Percentiles rank a stretch among this genome's conserved stretches.
phyloP scores from a whole-genome alignment of 1,140 invertebrate species.

The Caenorhabditis inopinata region DNA sequence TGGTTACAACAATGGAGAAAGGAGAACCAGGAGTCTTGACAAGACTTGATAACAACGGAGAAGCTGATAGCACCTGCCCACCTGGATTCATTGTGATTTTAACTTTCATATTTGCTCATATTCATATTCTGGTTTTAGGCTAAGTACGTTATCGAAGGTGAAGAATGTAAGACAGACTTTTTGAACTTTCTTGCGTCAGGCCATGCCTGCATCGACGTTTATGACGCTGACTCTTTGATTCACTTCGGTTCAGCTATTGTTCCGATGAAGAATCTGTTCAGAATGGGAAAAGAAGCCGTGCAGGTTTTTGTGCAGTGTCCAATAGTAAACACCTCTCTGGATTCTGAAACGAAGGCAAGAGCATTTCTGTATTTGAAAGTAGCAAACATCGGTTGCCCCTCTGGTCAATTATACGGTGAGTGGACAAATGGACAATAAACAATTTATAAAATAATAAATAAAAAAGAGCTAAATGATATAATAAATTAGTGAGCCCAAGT shows the following conservation, averaged over 20 bases:
- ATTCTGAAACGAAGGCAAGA: background rate
- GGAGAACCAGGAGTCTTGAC: conserved; percentile 15
- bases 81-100: conserved; percentile 32
- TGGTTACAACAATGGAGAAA: conserved; percentile 33
- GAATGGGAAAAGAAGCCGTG: conserved; percentile 51
- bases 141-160: conserved; percentile 37
- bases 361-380: conserved; percentile 54
- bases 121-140: background rate
- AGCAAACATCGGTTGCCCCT: conserved; percentile 55
- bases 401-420: conserved; percentile 48
- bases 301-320: conserved; percentile 48
- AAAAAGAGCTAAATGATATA: background rate
- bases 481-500: background rate
- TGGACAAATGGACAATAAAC: background rate
- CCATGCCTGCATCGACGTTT: conserved; percentile 52
- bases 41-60: conserved; percentile 28
- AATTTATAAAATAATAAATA: conserved; percentile 3
- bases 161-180: conserved; percentile 47
- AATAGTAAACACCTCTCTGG: conserved; percentile 45
- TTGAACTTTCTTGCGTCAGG: conserved; percentile 41
- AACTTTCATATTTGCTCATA: background rate
- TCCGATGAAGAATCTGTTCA: conserved; percentile 51
- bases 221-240: conserved; percentile 58
- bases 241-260: conserved; percentile 51
- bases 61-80: background rate